These are phyloP conservation scores for Arrhamphus sclerolepis DNA, from an alignment of 2,797 vertebrate species.

Conservation along the genomic window DNA sequence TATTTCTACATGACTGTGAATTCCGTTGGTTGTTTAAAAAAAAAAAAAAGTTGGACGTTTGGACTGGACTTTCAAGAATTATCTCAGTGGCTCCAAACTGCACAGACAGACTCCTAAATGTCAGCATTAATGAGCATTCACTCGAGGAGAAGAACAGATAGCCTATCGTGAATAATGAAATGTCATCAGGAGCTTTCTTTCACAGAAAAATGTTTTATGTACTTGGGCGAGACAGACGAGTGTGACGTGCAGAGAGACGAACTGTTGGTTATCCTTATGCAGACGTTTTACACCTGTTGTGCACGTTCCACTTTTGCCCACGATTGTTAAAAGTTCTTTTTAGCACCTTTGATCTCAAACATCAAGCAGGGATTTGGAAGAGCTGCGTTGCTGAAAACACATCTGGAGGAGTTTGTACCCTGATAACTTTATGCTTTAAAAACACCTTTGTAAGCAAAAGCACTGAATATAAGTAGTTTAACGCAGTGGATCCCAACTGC, in stretches of 20 bases:
- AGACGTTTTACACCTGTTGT: constrained; percentile 23
- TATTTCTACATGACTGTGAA: too few relatives aligned
- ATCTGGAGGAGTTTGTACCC: constrained; percentile 22
- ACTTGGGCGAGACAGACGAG: constrained; percentile 25
- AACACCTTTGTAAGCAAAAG: too few relatives aligned
- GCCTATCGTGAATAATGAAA: constrained; percentile 63
- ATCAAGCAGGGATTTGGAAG: constrained; percentile 15
- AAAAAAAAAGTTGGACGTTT: too few relatives aligned
- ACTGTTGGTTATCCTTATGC: constrained; percentile 21
- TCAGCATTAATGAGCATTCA: constrained; percentile 62
- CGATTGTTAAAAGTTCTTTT: constrained; percentile 33
- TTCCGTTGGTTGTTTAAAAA: too few relatives aligned
- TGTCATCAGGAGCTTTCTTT: constrained; percentile 51
- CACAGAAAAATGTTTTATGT: constrained; percentile 33
- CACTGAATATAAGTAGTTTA: too few relatives aligned
- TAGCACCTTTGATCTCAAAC: constrained; percentile 29
- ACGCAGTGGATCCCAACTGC: too few relatives aligned
- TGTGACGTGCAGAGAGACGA: constrained; percentile 33
- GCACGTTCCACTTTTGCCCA: constrained; percentile 4
- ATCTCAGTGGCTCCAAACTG: constrained; percentile 37
- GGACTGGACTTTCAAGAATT: constrained; percentile 27
- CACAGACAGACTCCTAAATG: constrained; percentile 56
- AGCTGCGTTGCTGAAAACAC: constrained; percentile 29
- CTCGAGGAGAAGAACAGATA: constrained; percentile 40
- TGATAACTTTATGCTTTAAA: not conserved